phyloP scores from a whole-genome alignment of 1,140 invertebrate genomes.

The Stratiolaelaps scimitus region DNA sequence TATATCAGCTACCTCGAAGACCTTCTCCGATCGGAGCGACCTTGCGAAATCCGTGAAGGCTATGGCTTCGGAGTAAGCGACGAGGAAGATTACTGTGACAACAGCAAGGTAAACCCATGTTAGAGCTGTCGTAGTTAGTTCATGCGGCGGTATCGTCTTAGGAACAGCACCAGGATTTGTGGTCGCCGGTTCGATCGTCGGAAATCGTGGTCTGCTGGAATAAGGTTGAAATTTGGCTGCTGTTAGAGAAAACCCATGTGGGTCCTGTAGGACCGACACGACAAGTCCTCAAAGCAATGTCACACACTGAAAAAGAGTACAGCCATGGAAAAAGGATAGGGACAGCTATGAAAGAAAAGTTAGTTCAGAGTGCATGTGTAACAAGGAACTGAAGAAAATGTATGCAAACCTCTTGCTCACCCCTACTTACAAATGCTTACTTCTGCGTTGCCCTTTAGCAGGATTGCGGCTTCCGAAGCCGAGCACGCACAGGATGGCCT shows the following conservation, averaged over 20 bases:
- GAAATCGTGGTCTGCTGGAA: too few relatives aligned
- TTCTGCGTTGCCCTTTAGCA: neutral
- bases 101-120: neutral
- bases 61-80: conserved; percentile 7
- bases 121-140: neutral
- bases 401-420: neutral
- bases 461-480: too few relatives aligned
- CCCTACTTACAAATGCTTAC: neutral
- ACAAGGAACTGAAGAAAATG: neutral
- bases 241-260: too few relatives aligned
- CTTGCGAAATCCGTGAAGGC: neutral
- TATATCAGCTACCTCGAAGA: conserved; percentile 18
- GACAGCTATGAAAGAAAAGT: too few relatives aligned
- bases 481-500: conserved; percentile 18
- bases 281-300: too few relatives aligned
- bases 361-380: neutral
- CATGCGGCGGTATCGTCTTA: too few relatives aligned
- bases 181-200: too few relatives aligned
- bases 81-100: neutral
- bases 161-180: too few relatives aligned
- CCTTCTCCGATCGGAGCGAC: neutral
- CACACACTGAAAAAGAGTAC: neutral
- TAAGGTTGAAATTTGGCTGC: too few relatives aligned
- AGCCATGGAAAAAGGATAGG: neutral
- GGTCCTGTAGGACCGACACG: too few relatives aligned